These are phyloP conservation scores for Dryas iulia DNA, from an alignment of 1,140 invertebrate species.

Conservation along the genomic window DNA sequence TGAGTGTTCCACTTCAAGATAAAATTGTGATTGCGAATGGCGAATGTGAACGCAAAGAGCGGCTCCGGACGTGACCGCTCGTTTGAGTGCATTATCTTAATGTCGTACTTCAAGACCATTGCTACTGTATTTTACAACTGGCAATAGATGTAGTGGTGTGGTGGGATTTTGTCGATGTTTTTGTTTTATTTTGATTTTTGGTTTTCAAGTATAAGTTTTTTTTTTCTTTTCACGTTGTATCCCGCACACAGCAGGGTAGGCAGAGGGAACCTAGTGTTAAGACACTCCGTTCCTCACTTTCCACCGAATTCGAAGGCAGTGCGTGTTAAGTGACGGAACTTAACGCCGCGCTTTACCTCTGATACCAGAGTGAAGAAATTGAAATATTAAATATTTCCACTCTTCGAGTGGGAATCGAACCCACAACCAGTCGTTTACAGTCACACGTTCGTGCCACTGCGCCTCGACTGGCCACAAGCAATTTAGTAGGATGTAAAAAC, in stretches of 20 bases:
- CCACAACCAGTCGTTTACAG: too few relatives aligned
- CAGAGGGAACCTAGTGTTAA: background rate
- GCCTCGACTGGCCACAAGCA: too few relatives aligned
- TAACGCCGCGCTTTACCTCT: too few relatives aligned
- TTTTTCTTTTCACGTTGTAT: background rate
- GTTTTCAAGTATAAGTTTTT: background rate
- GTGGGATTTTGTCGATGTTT: background rate
- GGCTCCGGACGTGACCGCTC: conserved; percentile 5
- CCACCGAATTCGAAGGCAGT: too few relatives aligned
- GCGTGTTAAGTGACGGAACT: too few relatives aligned
- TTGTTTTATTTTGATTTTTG: background rate
- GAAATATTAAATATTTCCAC: too few relatives aligned
- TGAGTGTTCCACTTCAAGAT: background rate
- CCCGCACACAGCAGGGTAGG: too few relatives aligned
- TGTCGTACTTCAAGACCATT: too few relatives aligned
- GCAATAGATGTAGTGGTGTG: conserved; percentile 14
- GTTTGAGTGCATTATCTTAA: conserved; percentile 16
- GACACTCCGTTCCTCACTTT: background rate
- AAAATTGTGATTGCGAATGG: conserved; percentile 3
- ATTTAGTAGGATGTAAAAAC: too few relatives aligned
- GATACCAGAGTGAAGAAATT: too few relatives aligned
- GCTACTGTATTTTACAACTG: conserved; percentile 10
- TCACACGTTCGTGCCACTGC: too few relatives aligned
- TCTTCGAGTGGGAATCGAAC: too few relatives aligned
- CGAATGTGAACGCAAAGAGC: background rate